Conservation (phyloP, 2,113 vertebrate species). For the Aldabrachelys gigantea region DNA sequence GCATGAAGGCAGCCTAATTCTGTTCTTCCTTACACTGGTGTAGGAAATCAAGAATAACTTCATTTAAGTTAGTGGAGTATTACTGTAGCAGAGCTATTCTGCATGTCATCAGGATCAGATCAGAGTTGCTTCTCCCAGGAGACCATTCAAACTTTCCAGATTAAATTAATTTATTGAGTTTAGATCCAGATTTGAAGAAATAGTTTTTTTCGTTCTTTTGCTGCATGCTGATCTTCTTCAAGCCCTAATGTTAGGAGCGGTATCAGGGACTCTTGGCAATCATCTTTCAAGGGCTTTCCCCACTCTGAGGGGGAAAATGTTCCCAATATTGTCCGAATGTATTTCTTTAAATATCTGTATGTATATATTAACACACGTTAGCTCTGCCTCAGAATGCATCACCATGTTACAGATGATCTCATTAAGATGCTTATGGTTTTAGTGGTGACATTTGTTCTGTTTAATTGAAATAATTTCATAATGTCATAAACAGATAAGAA, state of each 20-base stretch:
- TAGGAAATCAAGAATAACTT: not conserved
- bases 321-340: conserved; percentile 7
- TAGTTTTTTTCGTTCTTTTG: not conserved
- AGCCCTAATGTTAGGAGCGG: not conserved
- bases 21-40: not conserved
- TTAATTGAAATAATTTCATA: conserved; percentile 65
- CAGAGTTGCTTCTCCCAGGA: not conserved
- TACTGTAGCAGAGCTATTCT: not conserved
- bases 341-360: conserved; percentile 34
- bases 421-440: conserved; percentile 40
- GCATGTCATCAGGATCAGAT: not conserved
- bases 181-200: rapidly evolving
- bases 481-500: no score
- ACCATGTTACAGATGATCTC: conserved; percentile 30
- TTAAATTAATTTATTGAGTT: not conserved
- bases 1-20: not conserved
- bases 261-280: not conserved
- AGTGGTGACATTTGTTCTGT: conserved; percentile 47
- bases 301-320: conserved; percentile 1
- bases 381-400: conserved; percentile 8
- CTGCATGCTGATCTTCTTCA: not conserved
- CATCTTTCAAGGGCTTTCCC: not conserved
- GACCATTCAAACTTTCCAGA: not conserved
- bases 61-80: not conserved
- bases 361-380: not conserved